Evolutionary conservation across 1,140 invertebrate genomes (phyloP), one percentile per base, ranked within the genome.

Genomic region (Protaetia brevitarsis): DNA sequence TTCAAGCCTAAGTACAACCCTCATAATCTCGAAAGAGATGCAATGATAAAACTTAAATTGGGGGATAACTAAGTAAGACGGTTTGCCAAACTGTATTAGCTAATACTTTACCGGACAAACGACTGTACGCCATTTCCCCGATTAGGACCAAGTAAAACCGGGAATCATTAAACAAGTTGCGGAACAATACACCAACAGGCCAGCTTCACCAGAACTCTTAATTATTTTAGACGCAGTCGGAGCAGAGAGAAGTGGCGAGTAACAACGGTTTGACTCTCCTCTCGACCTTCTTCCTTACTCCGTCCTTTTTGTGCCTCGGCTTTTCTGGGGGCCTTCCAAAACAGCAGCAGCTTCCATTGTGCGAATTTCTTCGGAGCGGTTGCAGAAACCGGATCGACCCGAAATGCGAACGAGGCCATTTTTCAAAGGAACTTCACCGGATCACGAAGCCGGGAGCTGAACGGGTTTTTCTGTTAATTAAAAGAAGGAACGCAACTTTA

Each of bases 141-240:
- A 51, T 51, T 51, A 51, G 41, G 41, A 7, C 41, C 16, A 19
- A 51, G 41, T 51, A 51, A 51, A 51, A 51, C 41, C 41, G 41
- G 41, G 41, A 51, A 51, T 51, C 41, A 51, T 51, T 51, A 51
- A 51, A 23, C 41, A 51, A 51, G 41, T 51, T 51, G n/a, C 41
- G 41, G 41, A 51, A 51, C 41, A 51, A 51, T 51, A 51, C 41
- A 19, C 41, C 41, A 51, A 51, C 41, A 51, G 16, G n/a, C 41
- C 16, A 51, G 16, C 41, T 23, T 51, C 11, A 51, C 41, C 41
- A 51, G 41, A 51, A 51, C 41, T 51, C 41, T 51, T 51, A 51
- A 51, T 51, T 51, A 51, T 51, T 51, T 51, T 23, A 51, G 41
- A 51, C 41, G 26, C 26, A 51, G n/a, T 23, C 13, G 16, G 16